These are phyloP conservation scores for Melieria picta DNA, from an alignment of 2,888 invertebrate genomes.

Conservation along the genomic window DNA sequence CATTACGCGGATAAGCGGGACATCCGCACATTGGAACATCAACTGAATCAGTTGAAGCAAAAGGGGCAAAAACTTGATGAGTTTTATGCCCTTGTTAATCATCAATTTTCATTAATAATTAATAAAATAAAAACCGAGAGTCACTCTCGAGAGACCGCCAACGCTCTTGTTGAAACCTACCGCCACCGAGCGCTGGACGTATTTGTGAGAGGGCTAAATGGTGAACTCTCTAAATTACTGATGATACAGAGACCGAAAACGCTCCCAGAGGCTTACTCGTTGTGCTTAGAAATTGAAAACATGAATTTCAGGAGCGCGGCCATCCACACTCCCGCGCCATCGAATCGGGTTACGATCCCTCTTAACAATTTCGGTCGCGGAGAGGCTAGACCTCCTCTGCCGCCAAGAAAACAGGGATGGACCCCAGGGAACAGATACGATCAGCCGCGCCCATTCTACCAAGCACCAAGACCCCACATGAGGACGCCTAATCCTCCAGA, in stretches of 20 bases:
- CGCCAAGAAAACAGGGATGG: no score
- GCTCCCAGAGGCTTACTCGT: neutral
- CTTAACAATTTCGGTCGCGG: no score
- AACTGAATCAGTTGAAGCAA: conserved; percentile 39
- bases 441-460: no score
- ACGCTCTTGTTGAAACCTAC: conserved; percentile 38
- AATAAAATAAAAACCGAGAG: conserved; percentile 44
- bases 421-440: no score
- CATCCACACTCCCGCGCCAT: neutral
- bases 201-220: conserved; percentile 29
- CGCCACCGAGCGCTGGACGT: conserved; percentile 42
- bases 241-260: neutral
- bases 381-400: no score
- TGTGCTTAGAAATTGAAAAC: neutral
- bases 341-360: no score
- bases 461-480: no score
- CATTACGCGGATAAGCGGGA: conserved; percentile 46
- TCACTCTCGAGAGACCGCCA: conserved; percentile 37
- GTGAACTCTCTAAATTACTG: neutral
- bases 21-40: conserved; percentile 39
- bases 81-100: conserved; percentile 40
- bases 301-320: neutral
- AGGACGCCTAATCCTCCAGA: no score
- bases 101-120: conserved; percentile 12
- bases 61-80: conserved; percentile 35